phyloP scores from a whole-genome alignment of 1,140 invertebrate species.

The Dendrolimus punctatus region DNA sequence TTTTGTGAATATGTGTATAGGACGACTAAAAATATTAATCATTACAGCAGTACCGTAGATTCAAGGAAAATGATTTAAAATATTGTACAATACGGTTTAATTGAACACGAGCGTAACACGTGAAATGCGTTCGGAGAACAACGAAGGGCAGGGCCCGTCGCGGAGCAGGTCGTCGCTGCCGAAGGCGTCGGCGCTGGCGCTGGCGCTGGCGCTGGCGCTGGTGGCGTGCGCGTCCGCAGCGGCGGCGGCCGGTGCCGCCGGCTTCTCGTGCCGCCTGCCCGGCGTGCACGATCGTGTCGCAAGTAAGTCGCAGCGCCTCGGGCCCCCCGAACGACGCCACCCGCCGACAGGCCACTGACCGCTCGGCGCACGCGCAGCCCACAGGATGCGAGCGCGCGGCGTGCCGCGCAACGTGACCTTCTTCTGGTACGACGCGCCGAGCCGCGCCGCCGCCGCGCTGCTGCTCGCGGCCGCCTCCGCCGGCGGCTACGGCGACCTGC shows the following conservation, averaged over 20 bases:
- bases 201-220: neutral
- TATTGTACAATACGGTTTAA: no score
- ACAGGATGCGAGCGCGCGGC: neutral
- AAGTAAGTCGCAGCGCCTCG: neutral
- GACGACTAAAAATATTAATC: no score
- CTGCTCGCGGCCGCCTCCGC: slow-evolving; percentile 7
- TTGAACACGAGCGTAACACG: neutral
- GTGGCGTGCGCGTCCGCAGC: neutral
- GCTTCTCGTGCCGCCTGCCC: neutral
- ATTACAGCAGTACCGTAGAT: no score
- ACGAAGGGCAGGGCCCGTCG: neutral
- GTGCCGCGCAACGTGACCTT: neutral
- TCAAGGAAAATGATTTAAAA: no score
- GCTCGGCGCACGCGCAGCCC: neutral
- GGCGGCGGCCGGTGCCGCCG: neutral
- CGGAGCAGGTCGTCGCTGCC: neutral
- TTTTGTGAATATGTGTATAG: no score
- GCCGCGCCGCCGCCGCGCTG: slow-evolving; percentile 6
- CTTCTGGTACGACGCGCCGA: slow-evolving; percentile 1
- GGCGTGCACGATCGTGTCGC: neutral
- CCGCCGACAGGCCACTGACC: neutral
- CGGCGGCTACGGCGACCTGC: neutral
- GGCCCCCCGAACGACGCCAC: neutral
- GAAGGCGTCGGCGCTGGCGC: neutral
- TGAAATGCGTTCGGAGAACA: neutral